These are phyloP conservation scores for Eristalis tenax DNA, from an alignment of 2,888 invertebrate genomes.

Conservation along the genomic window DNA sequence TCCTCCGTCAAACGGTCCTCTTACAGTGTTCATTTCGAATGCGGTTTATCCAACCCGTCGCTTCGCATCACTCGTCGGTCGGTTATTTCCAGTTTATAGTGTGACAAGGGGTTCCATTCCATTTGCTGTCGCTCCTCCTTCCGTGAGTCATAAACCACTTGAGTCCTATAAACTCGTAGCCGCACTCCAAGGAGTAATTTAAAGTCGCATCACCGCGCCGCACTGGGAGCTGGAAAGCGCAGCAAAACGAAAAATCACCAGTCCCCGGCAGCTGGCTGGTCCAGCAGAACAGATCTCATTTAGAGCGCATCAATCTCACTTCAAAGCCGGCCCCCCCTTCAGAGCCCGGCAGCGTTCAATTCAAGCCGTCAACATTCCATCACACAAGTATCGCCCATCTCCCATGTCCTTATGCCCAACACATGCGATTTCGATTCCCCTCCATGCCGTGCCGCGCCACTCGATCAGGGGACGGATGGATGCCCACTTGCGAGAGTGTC, in stretches of 20 bases:
- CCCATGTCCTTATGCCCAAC: not conserved
- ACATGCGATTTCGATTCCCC: not conserved
- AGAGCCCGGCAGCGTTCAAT: conserved; percentile 11
- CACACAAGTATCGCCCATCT: conserved; percentile 4
- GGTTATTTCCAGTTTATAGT: not conserved
- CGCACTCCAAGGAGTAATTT: conserved; percentile 33
- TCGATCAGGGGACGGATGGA: not conserved
- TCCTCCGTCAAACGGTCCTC: not conserved
- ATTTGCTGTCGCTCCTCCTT: not conserved
- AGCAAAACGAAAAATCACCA: not conserved
- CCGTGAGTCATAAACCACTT: conserved; percentile 26
- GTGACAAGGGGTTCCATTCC: not conserved
- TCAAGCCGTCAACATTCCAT: conserved; percentile 25
- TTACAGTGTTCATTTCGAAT: not conserved
- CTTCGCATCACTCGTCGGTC: not conserved
- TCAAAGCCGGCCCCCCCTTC: conserved; percentile 5
- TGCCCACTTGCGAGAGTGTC: not conserved
- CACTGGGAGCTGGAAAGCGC: not conserved
- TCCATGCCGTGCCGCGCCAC: no score
- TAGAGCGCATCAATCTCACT: conserved; percentile 55
- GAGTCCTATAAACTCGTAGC: not conserved
- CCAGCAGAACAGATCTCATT: conserved; percentile 51
- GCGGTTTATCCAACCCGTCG: not conserved
- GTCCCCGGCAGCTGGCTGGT: conserved; percentile 6
- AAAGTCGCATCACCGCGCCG: conserved; percentile 1